Conservation (phyloP, 2,113 vertebrate species). For the Urocitellus parryii region DNA sequence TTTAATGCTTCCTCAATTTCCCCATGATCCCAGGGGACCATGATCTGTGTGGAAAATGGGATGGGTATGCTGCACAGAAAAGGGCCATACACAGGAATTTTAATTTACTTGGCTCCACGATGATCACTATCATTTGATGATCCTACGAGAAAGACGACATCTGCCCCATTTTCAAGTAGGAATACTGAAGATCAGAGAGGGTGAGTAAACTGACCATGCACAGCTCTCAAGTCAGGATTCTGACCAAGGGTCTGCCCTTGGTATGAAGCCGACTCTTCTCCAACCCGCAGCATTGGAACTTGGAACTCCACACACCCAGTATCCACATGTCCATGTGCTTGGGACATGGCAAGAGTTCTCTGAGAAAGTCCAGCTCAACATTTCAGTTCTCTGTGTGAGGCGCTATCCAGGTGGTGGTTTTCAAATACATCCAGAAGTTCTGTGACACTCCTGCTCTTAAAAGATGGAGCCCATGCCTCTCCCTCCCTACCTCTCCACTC, state of each 20-base stretch:
- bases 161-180: not conserved
- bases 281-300: not conserved
- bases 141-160: not conserved
- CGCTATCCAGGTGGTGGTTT: not conserved
- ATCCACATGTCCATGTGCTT: too few species aligned
- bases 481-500: not conserved
- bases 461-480: not conserved
- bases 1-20: not conserved
- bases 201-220: not conserved
- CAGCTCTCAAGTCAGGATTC: not conserved
- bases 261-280: not conserved
- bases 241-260: not conserved
- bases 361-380: not conserved
- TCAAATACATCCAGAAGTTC: not conserved
- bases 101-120: not conserved
- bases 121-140: not conserved
- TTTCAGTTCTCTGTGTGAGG: not conserved
- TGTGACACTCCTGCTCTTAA: not conserved
- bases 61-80: not conserved
- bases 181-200: not conserved
- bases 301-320: rapidly evolving
- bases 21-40: not conserved
- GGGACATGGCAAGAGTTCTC: not conserved
- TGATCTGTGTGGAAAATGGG: not conserved
- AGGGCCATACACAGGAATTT: not conserved